A percentile compares a stretch with the other conserved stretches of the same genome.
Evolutionary conservation across 2,888 invertebrate genomes (phyloP).

Genomic region (Drosophila paranaensis): DNA sequence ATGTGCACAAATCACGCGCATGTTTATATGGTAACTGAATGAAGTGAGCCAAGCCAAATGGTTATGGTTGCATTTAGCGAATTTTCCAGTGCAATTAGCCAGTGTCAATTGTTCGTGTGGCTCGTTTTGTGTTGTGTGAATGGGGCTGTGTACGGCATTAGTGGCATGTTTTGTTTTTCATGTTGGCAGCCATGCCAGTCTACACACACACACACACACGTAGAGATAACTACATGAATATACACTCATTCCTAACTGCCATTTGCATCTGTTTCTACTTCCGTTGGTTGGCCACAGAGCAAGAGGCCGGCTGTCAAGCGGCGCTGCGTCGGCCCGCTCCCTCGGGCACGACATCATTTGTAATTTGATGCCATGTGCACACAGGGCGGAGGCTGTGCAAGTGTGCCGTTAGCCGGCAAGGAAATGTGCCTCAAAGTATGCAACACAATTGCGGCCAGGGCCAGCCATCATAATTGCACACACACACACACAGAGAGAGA

Average conservation of each 20-base stretch:
- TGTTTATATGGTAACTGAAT: neutral
- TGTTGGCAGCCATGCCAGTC: constrained; percentile 23
- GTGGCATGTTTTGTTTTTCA: constrained; percentile 60
- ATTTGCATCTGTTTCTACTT: constrained; percentile 75
- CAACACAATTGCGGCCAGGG: constrained; percentile 71
- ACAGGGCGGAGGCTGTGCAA: constrained; percentile 22
- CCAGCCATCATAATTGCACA: constrained; percentile 70
- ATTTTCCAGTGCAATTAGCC: constrained; percentile 72
- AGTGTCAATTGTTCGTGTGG: constrained; percentile 65
- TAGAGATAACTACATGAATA: constrained; percentile 8
- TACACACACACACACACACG: constrained; percentile 5
- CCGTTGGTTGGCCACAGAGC: constrained; percentile 69
- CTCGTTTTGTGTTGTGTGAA: constrained; percentile 20
- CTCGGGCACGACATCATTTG: constrained; percentile 61
- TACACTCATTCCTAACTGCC: constrained; percentile 48
- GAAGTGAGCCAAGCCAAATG: neutral
- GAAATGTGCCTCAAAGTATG: constrained; percentile 73
- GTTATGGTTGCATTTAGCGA: constrained; percentile 57
- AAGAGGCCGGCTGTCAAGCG: constrained; percentile 27
- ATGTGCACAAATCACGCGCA: neutral
- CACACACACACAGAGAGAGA: constrained; percentile 3
- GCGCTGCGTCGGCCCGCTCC: neutral
- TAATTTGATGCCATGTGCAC: constrained; percentile 66
- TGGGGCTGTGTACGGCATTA: constrained; percentile 56
- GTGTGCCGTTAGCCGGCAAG: constrained; percentile 50